Base-by-base conservation (phyloP, 2,888 invertebrate genomes). In the Lycophotia porphyrea region DNA sequence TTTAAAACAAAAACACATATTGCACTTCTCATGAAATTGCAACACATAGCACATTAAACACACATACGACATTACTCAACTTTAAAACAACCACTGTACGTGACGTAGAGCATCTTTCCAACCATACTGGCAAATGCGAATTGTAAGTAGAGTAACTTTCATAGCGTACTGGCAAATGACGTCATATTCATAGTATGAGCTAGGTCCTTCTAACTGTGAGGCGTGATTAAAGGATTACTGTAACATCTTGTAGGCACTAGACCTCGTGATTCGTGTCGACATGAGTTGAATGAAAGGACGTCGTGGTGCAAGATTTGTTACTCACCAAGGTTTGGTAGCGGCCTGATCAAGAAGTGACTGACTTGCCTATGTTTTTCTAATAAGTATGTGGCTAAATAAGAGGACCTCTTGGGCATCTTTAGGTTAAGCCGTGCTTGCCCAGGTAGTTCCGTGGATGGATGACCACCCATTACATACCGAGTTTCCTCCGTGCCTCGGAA, bases 21-120 rank as follows among this genome's bases (percentile, higher is more conserved):
- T 7, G 9, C 64, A 31, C 1, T 39, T 9, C 13, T 5, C 13
- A 7, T 31, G 24, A 67, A 49, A 77, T 13, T 70, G 24, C 39
- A 58, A 47, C 36, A 52, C 49, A 49, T 7, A 60, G 47, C 24
- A 64, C n/a, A n/a, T n/a, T n/a, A n/a, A n/a, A n/a, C n/a, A n/a
- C n/a, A n/a, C n/a, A n/a, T n/a, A n/a, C n/a, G 55, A 66, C 36
- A 74, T 36, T 24, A 34, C 11, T 68, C 31, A 39, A 60, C 34
- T 74, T 39, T 60, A 65, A 65, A 80, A 52, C 63, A 52, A 18
- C 27, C 52, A 21, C 27, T 13, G 55, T 52, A 68, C 80, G 64
- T 80, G 74, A 74, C 24, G 52, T 31, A 2, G 49, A 68, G 79
- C 42, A 80, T 67, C 80, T 49, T 55, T 44, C 47, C 36, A 5